Evolutionary conservation across 2,888 invertebrate genomes (phyloP), one percentile per base, ranked within the genome.

Genomic region (Thera obeliscata): DNA sequence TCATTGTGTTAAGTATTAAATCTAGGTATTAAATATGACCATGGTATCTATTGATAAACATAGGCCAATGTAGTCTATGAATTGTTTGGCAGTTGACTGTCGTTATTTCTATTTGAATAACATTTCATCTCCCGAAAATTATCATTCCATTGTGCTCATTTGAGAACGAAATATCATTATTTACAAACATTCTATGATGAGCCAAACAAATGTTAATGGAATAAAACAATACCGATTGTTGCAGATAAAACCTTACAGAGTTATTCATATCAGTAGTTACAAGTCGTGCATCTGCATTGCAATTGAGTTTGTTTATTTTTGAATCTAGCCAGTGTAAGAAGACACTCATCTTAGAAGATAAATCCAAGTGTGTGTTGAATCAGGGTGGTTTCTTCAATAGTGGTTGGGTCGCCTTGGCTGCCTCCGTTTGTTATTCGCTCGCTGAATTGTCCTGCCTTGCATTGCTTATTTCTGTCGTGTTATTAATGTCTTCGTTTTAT

Each of bases 271-370:
- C 72, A 79, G 70, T 72, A 71, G 74, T 33, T 74, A 76, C 74
- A 72, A 75, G 76, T 78, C 80, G 76, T 86, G 85, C 84, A 85
- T 83, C 81, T 87, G 81, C 81, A 78, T 79, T 84, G 84, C 87
- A 87, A 88, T 89, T 88, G 88, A 82, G 81, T 83, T 66, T 81
- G 85, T 87, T 88, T 90, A 89, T 91, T 91, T 91, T 87, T 88
- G 86, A 85, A 85, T 77, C 78, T 79, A 80, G 76, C 88, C 86
- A 88, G 82, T 78, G 57, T 78, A 79, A 69, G 74, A 75, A 73
- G 83, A 80, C 72, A 78, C 82, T 71, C 62, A 54, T 64, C 59
- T 66, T n/a, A n/a, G 50, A 66, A 64, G 59, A 61, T 49, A 38
- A 43, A 8, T 63, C 41, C 22, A 22, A 56, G 38, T 46, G 52